A percentile compares a stretch with the other conserved stretches of the same genome.
phyloP scores from a whole-genome alignment of 2,113 vertebrate genomes.

The Oxyura jamaicensis region DNA sequence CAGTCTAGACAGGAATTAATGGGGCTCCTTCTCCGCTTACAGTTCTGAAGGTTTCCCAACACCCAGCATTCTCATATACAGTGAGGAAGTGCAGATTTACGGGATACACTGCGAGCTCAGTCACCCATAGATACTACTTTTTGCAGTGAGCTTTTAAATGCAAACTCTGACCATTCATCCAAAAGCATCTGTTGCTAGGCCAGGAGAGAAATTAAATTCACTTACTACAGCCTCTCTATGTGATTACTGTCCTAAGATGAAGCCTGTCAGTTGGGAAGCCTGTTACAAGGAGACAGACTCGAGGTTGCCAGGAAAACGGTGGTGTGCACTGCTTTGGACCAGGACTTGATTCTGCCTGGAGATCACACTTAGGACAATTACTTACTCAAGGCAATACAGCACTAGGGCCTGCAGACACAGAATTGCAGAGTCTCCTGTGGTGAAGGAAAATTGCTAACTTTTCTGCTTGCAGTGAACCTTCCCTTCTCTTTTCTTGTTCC shows the following conservation, averaged over 20 bases:
- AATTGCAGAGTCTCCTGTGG: not conserved
- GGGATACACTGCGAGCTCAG: not conserved
- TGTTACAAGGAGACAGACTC: not conserved
- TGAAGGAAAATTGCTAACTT: not conserved
- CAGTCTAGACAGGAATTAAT: slow-evolving; percentile 75
- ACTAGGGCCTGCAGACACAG: not conserved
- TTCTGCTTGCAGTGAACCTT: not conserved
- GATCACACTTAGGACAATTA: not conserved
- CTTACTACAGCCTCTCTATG: not conserved
- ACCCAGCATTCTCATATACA: not conserved
- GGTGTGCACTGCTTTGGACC: not conserved
- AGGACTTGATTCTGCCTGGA: slow-evolving; percentile 6
- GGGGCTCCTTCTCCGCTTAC: slow-evolving; percentile 58
- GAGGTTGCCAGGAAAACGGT: not conserved
- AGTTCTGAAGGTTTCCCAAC: slow-evolving; percentile 43
- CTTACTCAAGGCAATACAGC: not conserved
- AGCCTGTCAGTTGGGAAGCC: not conserved
- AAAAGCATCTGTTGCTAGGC: not conserved
- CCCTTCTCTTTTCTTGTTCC: not conserved
- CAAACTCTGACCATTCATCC: not conserved
- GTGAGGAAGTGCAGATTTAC: not conserved
- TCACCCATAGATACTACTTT: not conserved
- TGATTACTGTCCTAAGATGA: not conserved
- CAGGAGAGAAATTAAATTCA: slow-evolving; percentile 41
- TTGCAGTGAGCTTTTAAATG: not conserved